Conservation (phyloP, 1,140 invertebrate species). For the Brachionus manjavacas region DNA sequence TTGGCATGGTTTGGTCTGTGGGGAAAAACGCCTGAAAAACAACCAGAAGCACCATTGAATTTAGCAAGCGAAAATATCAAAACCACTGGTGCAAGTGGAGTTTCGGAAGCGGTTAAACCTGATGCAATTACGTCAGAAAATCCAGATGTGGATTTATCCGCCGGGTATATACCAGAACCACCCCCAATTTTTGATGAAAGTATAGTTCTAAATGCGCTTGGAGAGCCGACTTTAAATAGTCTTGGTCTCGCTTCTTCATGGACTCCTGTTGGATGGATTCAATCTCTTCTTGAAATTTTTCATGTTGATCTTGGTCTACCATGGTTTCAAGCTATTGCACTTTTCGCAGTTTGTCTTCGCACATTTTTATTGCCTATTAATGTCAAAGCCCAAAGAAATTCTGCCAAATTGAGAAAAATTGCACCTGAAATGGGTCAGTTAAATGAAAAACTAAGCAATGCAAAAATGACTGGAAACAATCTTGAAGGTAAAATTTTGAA, state of each 20-base stretch:
- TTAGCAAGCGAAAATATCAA: conserved; percentile 64
- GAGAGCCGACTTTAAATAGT: conserved; percentile 11
- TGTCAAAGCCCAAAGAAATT: conserved; percentile 28
- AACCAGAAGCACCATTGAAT: neutral
- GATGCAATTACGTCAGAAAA: neutral
- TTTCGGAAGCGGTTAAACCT: neutral
- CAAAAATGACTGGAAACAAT: conserved; percentile 35
- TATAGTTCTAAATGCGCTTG: conserved; percentile 19
- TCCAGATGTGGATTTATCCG: neutral
- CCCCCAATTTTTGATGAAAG: conserved; percentile 3
- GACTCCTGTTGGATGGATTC: conserved; percentile 41
- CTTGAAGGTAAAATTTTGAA: neutral
- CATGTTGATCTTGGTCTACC: conserved; percentile 18
- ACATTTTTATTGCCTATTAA: conserved; percentile 18
- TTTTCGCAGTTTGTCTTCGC: conserved; percentile 32
- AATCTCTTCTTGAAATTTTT: conserved; percentile 10
- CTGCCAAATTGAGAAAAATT: conserved; percentile 32
- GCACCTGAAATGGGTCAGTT: conserved; percentile 30
- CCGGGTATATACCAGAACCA: conserved; percentile 42
- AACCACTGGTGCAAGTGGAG: neutral
- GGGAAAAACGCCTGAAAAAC: conserved; percentile 31
- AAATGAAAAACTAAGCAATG: conserved; percentile 33
- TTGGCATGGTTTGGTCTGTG: conserved; percentile 38
- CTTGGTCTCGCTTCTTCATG: conserved; percentile 14
- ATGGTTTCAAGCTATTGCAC: conserved; percentile 26